Percentiles rank a stretch among this genome's conserved stretches.
Evolutionary conservation across 2,888 invertebrate genomes (phyloP).

Genomic region (Macrophya annulata): DNA sequence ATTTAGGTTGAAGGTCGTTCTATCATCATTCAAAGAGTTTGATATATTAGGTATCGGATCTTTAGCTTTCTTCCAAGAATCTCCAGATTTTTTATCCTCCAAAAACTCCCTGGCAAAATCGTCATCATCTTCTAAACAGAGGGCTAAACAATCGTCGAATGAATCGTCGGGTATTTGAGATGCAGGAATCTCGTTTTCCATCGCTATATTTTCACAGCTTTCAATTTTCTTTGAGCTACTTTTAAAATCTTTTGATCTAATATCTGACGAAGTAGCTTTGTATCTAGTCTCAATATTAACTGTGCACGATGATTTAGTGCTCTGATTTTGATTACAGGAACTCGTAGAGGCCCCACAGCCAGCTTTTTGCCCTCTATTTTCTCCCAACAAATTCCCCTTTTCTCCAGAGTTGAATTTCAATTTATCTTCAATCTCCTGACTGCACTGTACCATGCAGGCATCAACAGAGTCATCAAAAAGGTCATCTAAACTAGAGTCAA

Average conservation of each 20-base stretch:
- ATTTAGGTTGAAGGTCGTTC: background rate
- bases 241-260: background rate
- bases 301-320: background rate
- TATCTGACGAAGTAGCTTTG: background rate
- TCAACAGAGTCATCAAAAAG: conserved; percentile 71
- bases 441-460: conserved; percentile 69
- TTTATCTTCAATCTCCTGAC: conserved; percentile 71
- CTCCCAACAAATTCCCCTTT: background rate
- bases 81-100: background rate
- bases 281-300: background rate
- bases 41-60: background rate
- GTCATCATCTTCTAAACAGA: conserved; percentile 67
- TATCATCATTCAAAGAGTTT: background rate
- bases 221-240: background rate
- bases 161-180: conserved; percentile 70
- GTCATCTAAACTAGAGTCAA: conserved; percentile 63
- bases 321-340: background rate
- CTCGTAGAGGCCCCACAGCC: background rate
- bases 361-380: background rate
- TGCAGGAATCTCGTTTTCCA: conserved; percentile 41
- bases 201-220: background rate
- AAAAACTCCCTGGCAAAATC: conserved; percentile 35
- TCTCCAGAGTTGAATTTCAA: conserved; percentile 56
- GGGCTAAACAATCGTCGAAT: conserved; percentile 71
- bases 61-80: background rate